Evolutionary conservation across 2,797 vertebrate species (phyloP), one percentile per base, ranked within the genome.

Genomic region (Diplodus sargus): DNA sequence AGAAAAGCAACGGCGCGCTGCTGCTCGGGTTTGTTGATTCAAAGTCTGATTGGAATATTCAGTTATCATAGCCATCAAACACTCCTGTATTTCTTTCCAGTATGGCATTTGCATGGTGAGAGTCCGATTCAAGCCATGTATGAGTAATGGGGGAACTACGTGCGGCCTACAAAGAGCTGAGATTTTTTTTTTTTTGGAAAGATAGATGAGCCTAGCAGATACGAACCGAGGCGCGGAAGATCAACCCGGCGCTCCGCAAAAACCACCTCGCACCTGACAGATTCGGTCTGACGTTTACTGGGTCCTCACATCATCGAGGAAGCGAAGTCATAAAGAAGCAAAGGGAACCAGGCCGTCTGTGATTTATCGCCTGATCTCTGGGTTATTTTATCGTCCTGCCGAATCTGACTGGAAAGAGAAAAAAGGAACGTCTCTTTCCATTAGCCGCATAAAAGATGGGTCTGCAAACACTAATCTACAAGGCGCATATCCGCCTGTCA

Each of bases 191-290:
- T 28, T 66, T 66, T 23, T 81, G 76, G 82, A 80, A 76, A 90
- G 78, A 85, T 73, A 82, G 84, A 92, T 86, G 85, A 90, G 77
- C 53, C 65, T 70, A 85, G 79, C 90, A 88, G 89, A 90, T 83
- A 73, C 78, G 59, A 78, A 53, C 25, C 6, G 25, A 79, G 67
- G 79, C 53, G 22, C 23, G 45, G 70, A 62, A 34, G 60, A 68
- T 59, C 39, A 51, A 43, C 53, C 53, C 22, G 49, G 20, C 62
- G 1, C 70, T 79, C 72, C 70, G 66, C 66, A 76, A 25, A 25
- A 86, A 68, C 20, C 59, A 13, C 14, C 30, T 48, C 30, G 15
- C 74, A 79, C 82, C 84, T 89, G 85, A 90, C 59, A 43, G 84
- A 91, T 82, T 82, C 30, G 61, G 56, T 18, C 70, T 71, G 85